These are phyloP conservation scores for Ichneumon xanthorius DNA, from an alignment of 2,888 invertebrate species.

Conservation along the genomic window DNA sequence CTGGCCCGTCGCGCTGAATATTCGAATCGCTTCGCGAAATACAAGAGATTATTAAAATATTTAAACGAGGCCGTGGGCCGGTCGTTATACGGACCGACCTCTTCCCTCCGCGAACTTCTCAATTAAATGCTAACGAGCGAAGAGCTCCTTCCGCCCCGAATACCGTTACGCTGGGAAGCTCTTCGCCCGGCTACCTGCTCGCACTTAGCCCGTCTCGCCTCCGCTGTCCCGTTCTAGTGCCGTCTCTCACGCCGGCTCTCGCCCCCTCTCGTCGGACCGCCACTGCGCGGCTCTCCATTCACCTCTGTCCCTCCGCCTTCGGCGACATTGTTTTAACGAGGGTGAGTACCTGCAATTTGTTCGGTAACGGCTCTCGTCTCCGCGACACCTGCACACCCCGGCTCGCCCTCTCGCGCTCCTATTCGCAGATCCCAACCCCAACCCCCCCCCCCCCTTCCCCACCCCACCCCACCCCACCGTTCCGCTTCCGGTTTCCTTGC, in stretches of 20 bases:
- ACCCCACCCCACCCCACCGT: too few species aligned
- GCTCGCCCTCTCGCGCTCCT: constrained; percentile 4
- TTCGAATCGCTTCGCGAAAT: constrained; percentile 79
- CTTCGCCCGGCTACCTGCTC: constrained; percentile 72
- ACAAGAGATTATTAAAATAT: constrained; percentile 82
- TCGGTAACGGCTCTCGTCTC: constrained; percentile 69
- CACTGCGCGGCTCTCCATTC: background rate
- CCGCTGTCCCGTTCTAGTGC: constrained; percentile 16
- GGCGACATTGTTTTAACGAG: constrained; percentile 80
- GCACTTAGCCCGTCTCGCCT: constrained; percentile 39
- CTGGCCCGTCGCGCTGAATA: constrained; percentile 70
- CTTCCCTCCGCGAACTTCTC: constrained; percentile 76
- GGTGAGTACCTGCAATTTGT: constrained; percentile 79
- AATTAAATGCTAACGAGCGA: constrained; percentile 82
- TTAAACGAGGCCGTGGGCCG: constrained; percentile 79
- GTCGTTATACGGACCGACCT: constrained; percentile 75
- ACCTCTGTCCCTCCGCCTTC: constrained; percentile 29
- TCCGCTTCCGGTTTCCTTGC: constrained; percentile 5
- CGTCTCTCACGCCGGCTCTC: constrained; percentile 41
- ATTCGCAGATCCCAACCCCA: constrained; percentile 20
- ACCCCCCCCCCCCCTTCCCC: background rate
- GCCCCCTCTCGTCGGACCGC: constrained; percentile 25
- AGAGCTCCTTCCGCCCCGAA: constrained; percentile 80
- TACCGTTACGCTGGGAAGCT: constrained; percentile 76
- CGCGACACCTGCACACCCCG: constrained; percentile 56